These are phyloP conservation scores for Synergus umbraculus DNA, from an alignment of 2,888 invertebrate genomes.

Conservation along the genomic window DNA sequence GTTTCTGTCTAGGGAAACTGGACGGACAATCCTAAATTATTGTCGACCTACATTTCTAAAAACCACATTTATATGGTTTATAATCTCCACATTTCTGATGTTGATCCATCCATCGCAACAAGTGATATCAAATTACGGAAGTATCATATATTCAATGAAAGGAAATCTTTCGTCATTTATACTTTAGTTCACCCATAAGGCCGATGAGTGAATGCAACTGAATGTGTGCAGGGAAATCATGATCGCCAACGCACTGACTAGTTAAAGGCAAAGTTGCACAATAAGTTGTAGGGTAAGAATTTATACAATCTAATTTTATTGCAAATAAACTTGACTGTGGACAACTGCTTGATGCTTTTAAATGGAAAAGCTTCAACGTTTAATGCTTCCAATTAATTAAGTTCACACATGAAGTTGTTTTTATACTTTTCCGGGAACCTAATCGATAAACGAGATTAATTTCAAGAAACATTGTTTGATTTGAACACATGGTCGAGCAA, in stretches of 20 bases:
- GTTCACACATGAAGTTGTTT: not conserved
- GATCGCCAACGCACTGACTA: conserved; percentile 16
- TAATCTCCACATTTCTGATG: no score
- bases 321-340: conserved; percentile 1
- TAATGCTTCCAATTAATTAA: not conserved
- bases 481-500: conserved; percentile 23
- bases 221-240: conserved; percentile 9
- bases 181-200: not conserved
- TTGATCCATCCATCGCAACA: no score
- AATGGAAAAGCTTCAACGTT: not conserved
- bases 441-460: conserved; percentile 19
- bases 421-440: not conserved
- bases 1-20: not conserved
- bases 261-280: conserved; percentile 22
- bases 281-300: not conserved
- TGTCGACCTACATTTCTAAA: no score
- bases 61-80: no score
- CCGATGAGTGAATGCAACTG: conserved; percentile 2
- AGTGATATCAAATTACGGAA: no score
- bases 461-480: conserved; percentile 10
- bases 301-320: conserved; percentile 15
- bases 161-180: no score
- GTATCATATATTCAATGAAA: no score
- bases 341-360: no score
- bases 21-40: not conserved